Evolutionary conservation across 2,113 vertebrate species (phyloP).

Genomic region (Rhinopomastus cyanomelas): DNA sequence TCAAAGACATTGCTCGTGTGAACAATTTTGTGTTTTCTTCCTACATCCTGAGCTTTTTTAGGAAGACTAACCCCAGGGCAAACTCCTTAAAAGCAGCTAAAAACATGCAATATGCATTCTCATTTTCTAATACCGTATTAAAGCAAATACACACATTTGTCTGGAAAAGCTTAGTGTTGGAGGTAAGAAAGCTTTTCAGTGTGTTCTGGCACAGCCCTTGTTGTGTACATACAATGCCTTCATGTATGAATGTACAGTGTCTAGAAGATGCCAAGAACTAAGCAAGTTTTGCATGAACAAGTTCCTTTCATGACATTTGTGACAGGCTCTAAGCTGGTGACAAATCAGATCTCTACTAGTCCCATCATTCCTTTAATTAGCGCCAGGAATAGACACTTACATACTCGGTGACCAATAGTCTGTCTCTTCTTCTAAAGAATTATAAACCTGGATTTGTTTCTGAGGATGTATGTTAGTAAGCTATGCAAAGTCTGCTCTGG

Average conservation of each 20-base stretch:
- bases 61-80: background rate
- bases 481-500: background rate
- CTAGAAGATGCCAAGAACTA: background rate
- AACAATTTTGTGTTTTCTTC: background rate
- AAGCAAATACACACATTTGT: background rate
- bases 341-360: background rate
- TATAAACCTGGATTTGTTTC: background rate
- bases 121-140: background rate
- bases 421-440: background rate
- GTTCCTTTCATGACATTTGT: background rate
- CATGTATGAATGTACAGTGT: background rate
- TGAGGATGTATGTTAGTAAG: background rate
- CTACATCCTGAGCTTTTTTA: background rate
- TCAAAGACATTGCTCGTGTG: background rate
- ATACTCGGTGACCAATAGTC: rapidly evolving
- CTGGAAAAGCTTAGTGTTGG: background rate
- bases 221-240: background rate
- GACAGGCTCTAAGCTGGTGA: background rate
- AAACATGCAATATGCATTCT: background rate
- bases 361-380: background rate
- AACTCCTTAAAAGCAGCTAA: background rate
- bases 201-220: background rate
- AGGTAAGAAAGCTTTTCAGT: background rate
- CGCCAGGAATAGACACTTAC: background rate
- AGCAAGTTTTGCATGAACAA: background rate